Evolutionary conservation across 2,113 vertebrate species (phyloP), one percentile per base, ranked within the genome.

Genomic region (Turnix velox): DNA sequence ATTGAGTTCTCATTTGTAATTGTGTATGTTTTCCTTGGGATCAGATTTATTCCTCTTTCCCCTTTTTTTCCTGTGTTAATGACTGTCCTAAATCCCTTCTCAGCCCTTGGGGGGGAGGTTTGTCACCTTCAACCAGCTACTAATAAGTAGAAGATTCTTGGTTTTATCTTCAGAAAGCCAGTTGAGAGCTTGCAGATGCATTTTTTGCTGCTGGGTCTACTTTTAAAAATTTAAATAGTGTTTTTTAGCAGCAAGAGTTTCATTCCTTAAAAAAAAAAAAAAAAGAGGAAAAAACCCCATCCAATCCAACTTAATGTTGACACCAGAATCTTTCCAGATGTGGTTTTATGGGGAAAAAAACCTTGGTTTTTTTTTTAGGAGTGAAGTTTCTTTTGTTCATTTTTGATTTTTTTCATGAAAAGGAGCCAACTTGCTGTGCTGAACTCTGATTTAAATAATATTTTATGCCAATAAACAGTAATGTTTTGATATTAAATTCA

Each of bases 151-250:
- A 87, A 51, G 39, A 57, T 62, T 65, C 24, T 71, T n/a, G n/a
- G 55, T 11, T 28, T 78, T 86, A 31, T 94, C 63, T 92, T 92
- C 78, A 86, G 51, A 58, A 45, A 86, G 30, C 59, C 51, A 6
- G 16, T 20, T 78, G 85, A 81, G 88, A 19, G 5, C 83, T 84
- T 88, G 76, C 85, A 93, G 68, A 92, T 86, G 76, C 52, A 94
- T 93, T 87, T 77, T 69, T 73, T 19, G 2, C 63, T 67, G 11
- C 19, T 68, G 20, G 15, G 45, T 85, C 18, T 31, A 5, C 43
- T 63, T 25, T 48, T 75, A 65, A 35, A 66, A 25, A 54, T 82
- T 57, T 49, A 76, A 76, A 65, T 61, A 40, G 6, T 35, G 42
- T 16, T 85, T 90, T 90, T 86, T 57, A 80, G n/a, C 68, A 80